A percentile compares a stretch with the other conserved stretches of the same genome.
phyloP scores from a whole-genome alignment of 1,140 invertebrate species.

The Lamellibrachia luymesi region DNA sequence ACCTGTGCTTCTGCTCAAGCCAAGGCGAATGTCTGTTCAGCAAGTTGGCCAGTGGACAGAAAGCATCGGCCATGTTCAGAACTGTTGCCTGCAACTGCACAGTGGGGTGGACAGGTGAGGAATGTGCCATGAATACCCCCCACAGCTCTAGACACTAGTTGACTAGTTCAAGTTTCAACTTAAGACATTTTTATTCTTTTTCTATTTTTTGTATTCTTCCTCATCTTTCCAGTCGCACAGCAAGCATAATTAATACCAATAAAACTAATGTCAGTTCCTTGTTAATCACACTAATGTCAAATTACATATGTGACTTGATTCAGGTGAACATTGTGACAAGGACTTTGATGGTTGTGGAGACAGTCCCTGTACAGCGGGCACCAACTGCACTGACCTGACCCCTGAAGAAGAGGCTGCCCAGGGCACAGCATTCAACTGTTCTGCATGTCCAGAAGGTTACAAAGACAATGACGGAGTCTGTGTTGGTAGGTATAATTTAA shows the following conservation, averaged over 20 bases:
- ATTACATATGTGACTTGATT: not conserved
- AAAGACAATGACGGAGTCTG: not conserved
- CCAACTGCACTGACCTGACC: constrained; percentile 8
- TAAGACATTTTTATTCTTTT: no score
- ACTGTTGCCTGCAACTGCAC: not conserved
- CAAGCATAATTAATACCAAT: no score
- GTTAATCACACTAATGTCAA: not conserved
- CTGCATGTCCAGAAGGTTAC: not conserved
- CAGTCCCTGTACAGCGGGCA: not conserved
- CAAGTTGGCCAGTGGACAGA: not conserved
- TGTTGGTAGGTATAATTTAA: not conserved
- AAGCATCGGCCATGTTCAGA: not conserved
- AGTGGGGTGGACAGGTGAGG: not conserved
- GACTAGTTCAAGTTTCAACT: no score
- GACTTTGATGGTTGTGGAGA: not conserved
- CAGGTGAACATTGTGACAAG: not conserved
- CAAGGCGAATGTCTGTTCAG: not conserved
- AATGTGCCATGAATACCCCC: not conserved
- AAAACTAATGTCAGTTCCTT: no score
- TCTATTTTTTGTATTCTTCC: no score
- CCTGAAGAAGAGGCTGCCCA: not conserved
- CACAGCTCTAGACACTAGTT: no score
- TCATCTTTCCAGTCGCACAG: no score
- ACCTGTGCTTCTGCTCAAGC: not conserved
- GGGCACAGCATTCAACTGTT: constrained; percentile 5